Percentiles rank a stretch among this genome's conserved stretches.
These are phyloP conservation scores for Microtus obscurus DNA, from an alignment of 2,797 vertebrate species.

Conservation along the genomic window DNA sequence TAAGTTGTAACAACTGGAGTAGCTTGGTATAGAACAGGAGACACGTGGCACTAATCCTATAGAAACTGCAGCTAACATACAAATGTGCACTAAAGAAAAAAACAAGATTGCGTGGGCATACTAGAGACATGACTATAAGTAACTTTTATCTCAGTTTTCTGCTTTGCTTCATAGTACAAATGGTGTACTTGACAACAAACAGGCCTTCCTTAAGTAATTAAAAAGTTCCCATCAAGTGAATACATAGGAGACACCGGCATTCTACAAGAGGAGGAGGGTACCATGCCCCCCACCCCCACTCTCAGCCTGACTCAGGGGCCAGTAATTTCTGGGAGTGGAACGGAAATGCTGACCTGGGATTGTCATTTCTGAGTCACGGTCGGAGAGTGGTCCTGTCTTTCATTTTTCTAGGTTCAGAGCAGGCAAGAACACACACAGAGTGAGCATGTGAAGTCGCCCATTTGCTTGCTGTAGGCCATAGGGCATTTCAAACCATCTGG, in stretches of 20 bases:
- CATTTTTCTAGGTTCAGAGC: slow-evolving; percentile 34
- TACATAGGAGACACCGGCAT: neutral
- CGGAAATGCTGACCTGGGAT: neutral
- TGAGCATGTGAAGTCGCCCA: neutral
- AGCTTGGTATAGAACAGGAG: neutral
- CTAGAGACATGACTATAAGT: neutral
- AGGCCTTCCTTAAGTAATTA: neutral
- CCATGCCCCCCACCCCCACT: neutral
- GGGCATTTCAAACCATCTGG: neutral
- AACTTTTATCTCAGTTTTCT: slow-evolving; percentile 23
- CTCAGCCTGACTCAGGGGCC: neutral
- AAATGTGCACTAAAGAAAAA: neutral
- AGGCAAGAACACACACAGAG: neutral
- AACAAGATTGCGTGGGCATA: neutral
- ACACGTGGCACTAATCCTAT: neutral
- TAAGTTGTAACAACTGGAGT: neutral
- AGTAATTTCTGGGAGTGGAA: neutral
- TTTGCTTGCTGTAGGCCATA: neutral
- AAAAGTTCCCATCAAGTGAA: neutral
- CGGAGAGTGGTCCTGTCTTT: slow-evolving; percentile 18
- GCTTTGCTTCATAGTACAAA: neutral
- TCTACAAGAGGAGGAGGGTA: neutral
- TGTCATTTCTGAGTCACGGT: neutral
- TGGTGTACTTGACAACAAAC: slow-evolving; percentile 35
- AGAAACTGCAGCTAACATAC: neutral